Conservation (phyloP, 2,888 invertebrate species). For the Schizaphis graminum region DNA sequence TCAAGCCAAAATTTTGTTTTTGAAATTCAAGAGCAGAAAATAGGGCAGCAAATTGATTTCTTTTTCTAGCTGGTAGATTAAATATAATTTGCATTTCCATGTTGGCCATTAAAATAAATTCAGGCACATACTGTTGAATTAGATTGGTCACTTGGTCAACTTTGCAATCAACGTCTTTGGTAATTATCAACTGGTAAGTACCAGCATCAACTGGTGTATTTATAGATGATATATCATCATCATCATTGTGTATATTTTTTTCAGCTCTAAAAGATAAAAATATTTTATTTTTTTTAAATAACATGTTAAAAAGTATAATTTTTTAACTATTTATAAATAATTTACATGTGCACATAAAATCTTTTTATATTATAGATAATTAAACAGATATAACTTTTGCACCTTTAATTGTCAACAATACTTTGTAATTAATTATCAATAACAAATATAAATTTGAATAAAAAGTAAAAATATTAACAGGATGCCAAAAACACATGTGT, state of each 20-base stretch:
- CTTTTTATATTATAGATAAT: neutral
- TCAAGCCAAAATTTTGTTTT: slow-evolving; percentile 29
- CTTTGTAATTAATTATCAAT: neutral
- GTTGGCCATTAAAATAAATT: slow-evolving; percentile 35
- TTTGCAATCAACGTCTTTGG: slow-evolving; percentile 29
- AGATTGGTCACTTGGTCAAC: slow-evolving; percentile 33
- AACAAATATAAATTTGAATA: neutral
- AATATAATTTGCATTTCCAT: slow-evolving; percentile 22
- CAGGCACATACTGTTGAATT: slow-evolving; percentile 50
- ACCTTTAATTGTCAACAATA: neutral
- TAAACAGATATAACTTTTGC: neutral
- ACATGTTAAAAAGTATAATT: neutral
- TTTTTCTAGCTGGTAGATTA: slow-evolving; percentile 28
- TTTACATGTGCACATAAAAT: neutral
- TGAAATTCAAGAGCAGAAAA: slow-evolving; percentile 55
- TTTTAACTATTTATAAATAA: neutral
- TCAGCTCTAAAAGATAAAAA: slow-evolving; percentile 41
- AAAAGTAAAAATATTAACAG: neutral
- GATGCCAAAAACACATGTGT: too few relatives aligned
- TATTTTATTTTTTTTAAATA: neutral
- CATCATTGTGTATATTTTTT: neutral
- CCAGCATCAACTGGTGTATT: slow-evolving; percentile 17
- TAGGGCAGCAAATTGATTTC: slow-evolving; percentile 38
- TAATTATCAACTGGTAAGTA: slow-evolving; percentile 52
- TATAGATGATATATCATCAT: slow-evolving; percentile 28